Conservation (phyloP, 2,113 vertebrate genomes). For the Brachyhypopomus occidentalis region DNA sequence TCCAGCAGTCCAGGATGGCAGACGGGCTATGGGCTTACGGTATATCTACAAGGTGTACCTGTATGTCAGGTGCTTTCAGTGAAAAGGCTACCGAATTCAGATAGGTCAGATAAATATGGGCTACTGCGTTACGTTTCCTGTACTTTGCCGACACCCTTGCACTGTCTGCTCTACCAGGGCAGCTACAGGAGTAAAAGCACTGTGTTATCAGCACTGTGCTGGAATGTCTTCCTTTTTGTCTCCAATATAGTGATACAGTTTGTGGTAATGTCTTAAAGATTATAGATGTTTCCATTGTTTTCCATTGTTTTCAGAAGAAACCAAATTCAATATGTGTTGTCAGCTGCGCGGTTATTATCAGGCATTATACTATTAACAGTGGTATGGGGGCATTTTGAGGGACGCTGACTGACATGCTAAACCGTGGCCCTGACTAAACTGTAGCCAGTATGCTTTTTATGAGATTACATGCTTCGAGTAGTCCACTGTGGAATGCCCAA, state of each 20-base stretch:
- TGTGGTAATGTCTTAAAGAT: neutral
- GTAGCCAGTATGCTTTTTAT: constrained; percentile 54
- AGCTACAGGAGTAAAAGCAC: constrained; percentile 40
- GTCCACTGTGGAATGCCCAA: constrained; percentile 31
- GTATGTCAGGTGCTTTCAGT: too few species aligned
- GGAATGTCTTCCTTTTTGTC: constrained; percentile 69
- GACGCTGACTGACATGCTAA: constrained; percentile 40
- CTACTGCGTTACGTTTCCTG: too few species aligned
- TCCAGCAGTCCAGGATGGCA: too few species aligned
- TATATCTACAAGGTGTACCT: too few species aligned
- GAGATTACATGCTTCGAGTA: constrained; percentile 62
- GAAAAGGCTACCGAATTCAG: neutral
- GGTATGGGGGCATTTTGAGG: neutral
- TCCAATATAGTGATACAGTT: too few species aligned
- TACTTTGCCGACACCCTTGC: too few species aligned
- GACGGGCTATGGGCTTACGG: neutral
- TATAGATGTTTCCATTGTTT: too few species aligned
- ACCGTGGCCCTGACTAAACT: constrained; percentile 60
- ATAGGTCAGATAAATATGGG: neutral
- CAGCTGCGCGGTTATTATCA: neutral
- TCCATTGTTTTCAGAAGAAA: neutral
- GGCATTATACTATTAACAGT: neutral
- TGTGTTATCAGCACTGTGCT: constrained; percentile 77
- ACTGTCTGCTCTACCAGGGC: too few species aligned
- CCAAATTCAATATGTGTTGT: neutral